These are phyloP conservation scores for Heteropelma amictum DNA, from an alignment of 2,888 invertebrate genomes.

Conservation along the genomic window DNA sequence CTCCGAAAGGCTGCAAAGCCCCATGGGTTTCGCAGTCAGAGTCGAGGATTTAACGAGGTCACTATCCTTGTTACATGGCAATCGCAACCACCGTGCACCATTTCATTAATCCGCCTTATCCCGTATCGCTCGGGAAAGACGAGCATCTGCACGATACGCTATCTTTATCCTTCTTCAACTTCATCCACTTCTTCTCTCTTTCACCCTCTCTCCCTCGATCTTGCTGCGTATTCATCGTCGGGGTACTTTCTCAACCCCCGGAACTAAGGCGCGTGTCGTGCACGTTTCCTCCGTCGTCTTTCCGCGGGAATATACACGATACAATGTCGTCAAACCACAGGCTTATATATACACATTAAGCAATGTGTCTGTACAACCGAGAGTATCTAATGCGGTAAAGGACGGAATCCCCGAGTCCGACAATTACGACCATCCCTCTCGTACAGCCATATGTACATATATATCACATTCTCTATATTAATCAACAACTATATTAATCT, in stretches of 20 bases:
- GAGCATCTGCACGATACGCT: conserved; percentile 23
- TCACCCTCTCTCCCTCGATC: background rate
- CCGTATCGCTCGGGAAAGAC: conserved; percentile 48
- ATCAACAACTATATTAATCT: too few relatives aligned
- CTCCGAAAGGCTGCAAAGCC: conserved; percentile 12
- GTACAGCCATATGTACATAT: background rate
- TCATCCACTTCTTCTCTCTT: background rate
- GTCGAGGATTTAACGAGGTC: conserved; percentile 52
- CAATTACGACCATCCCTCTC: conserved; percentile 1
- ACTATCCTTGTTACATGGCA: conserved; percentile 47
- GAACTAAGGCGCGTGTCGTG: background rate
- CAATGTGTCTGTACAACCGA: background rate
- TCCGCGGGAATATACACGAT: background rate
- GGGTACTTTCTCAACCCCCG: background rate
- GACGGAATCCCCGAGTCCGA: background rate
- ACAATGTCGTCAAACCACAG: background rate
- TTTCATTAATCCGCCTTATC: conserved; percentile 59
- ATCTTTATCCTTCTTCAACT: background rate
- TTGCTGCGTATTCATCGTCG: background rate
- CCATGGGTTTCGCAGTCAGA: conserved; percentile 18
- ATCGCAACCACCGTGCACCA: conserved; percentile 50
- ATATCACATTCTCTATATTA: conserved; percentile 57
- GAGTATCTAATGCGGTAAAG: conserved; percentile 14
- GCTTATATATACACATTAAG: background rate
- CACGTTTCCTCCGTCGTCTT: background rate